Conservation (phyloP, 2,113 vertebrate species). For the Chloropsis hardwickii region DNA sequence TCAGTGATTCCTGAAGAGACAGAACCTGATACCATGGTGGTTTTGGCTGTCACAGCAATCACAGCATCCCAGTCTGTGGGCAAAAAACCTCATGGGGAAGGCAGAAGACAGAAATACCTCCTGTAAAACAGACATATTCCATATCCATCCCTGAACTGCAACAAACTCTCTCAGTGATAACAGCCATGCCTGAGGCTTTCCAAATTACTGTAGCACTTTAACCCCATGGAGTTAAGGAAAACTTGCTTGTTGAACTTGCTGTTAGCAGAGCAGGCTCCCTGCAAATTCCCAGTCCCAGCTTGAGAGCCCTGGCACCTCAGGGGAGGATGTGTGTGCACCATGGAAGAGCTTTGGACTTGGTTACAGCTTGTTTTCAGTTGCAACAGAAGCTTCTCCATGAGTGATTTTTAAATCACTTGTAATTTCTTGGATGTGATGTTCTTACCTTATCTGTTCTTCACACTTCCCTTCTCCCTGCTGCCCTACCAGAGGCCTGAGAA, state of each 20-base stretch:
- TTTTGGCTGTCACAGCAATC: not conserved
- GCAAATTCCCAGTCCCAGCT: not conserved
- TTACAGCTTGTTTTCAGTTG: not conserved
- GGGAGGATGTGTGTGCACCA: fast-evolving
- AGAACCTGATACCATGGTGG: not conserved
- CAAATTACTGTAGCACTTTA: not conserved
- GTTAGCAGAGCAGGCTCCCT: not conserved
- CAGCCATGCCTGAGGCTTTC: not conserved
- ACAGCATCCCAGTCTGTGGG: not conserved
- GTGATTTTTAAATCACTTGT: not conserved
- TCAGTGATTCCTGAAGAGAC: not conserved
- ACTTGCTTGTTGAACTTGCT: not conserved
- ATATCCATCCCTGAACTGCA: not conserved
- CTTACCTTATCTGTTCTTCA: not conserved
- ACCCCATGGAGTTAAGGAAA: not conserved
- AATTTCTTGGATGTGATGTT: conserved; percentile 41
- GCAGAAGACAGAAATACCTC: not conserved
- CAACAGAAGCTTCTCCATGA: not conserved
- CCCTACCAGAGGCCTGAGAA: not conserved
- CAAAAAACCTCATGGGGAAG: not conserved
- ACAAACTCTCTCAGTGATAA: not conserved
- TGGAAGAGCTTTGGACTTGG: not conserved
- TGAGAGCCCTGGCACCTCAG: not conserved
- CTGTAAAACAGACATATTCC: not conserved
- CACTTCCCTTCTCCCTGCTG: not conserved